Base-by-base conservation (phyloP, 30 jellyfish, hydroid and myxozoan species). In the Pelagia noctiluca region DNA sequence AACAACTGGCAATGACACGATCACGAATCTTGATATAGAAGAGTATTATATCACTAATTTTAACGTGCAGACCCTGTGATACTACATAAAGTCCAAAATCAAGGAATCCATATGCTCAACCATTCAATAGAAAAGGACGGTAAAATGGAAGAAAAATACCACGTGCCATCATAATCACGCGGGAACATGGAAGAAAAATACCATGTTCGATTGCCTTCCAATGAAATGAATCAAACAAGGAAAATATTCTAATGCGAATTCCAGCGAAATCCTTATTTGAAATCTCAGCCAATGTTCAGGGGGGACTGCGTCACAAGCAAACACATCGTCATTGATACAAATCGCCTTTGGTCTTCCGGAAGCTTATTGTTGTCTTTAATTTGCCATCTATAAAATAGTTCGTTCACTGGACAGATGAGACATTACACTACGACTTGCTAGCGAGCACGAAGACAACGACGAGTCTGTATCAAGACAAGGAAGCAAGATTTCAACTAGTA, bases 291-390 rank as follows among this genome's bases (percentile, higher is more conserved):
- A 23, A 28, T 50, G 42, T 79, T 36, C 89, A 50, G 89, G 89
- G 82, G 87, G 81, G 67, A 57, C 78, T 57, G 63, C 34, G 63
- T 37, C 75, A 35, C 28, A 22, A 79, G 82, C 64, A n/a, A 52
- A 47, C 42, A 69, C 86, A 25, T 52, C 16, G 21, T 69, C 86
- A 82, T 68, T 53, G 92, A 82, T 68, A 68, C 90, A 53, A 32
- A 38, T 75, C 87, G 47, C 36, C 61, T 49, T 82, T 75, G 80
- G 76, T 64, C 70, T 70, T 68, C 92, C 92, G 92, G 92, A 82
- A 82, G 92, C 92, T 19, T 82, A 68, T 82, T 82, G 92, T 82
- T 63, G 80, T 16, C 54, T 34, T 61, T 82, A 82, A 70, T 57
- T 42, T 82, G 57, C 76, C 54, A 71, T 82, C 70, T 81, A 79